Percentiles rank a stretch among this genome's conserved stretches.
These are phyloP conservation scores for Gymnopithys bicolor DNA, from an alignment of 2,797 vertebrate genomes.

Conservation along the genomic window DNA sequence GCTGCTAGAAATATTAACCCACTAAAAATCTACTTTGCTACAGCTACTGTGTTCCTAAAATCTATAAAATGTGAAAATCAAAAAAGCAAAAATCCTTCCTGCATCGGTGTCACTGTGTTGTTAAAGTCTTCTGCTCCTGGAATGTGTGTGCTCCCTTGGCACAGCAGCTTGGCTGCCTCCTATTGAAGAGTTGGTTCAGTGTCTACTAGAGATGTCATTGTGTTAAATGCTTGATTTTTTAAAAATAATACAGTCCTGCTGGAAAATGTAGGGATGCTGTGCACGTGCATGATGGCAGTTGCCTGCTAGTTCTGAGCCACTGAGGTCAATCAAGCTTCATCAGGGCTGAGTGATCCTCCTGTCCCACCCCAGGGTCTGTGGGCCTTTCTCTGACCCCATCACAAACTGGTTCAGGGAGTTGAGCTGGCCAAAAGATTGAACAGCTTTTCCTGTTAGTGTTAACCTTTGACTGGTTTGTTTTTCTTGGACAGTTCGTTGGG, in stretches of 20 bases:
- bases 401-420: neutral
- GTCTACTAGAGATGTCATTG: neutral
- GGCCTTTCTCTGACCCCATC: neutral
- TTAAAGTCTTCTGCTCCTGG: neutral
- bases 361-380: neutral
- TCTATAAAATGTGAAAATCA: too few relatives aligned
- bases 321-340: rapidly evolving
- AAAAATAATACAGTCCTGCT: neutral
- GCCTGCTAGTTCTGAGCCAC: neutral
- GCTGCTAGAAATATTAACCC: too few relatives aligned
- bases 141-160: neutral
- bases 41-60: too few relatives aligned
- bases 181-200: neutral
- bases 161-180: neutral
- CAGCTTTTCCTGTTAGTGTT: neutral
- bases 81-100: too few relatives aligned
- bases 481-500: neutral
- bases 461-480: neutral
- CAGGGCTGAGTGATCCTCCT: neutral
- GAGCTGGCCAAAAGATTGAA: neutral
- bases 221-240: neutral
- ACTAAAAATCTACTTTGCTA: too few relatives aligned
- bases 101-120: neutral
- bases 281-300: neutral
- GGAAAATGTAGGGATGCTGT: neutral